phyloP scores from a whole-genome alignment of 2,113 vertebrate species.

The Aleadryas rufinucha region DNA sequence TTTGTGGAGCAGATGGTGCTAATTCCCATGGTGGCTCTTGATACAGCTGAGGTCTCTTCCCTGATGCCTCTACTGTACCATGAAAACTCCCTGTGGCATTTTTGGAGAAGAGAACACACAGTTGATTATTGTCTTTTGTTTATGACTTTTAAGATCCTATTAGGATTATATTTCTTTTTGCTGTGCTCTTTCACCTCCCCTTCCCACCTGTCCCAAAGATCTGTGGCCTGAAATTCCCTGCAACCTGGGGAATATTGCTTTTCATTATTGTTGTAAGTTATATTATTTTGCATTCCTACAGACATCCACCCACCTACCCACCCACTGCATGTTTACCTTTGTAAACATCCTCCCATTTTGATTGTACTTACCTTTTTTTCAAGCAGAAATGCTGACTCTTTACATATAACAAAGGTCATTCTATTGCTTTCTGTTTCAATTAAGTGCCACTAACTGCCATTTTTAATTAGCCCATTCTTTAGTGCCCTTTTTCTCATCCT shows the following conservation, averaged over 20 bases:
- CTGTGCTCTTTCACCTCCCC: background rate
- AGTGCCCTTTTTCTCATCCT: background rate
- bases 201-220: background rate
- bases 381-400: background rate
- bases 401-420: background rate
- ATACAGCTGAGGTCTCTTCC: slow-evolving; percentile 30
- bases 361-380: background rate
- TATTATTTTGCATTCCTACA: background rate
- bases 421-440: background rate
- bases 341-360: background rate
- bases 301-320: background rate
- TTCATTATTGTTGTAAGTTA: background rate
- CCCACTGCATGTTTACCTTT: background rate
- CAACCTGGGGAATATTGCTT: background rate
- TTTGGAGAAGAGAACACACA: slow-evolving; percentile 10
- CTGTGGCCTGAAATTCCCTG: background rate
- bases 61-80: slow-evolving; percentile 7
- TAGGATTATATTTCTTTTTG: slow-evolving; percentile 29
- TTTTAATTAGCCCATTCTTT: background rate
- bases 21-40: background rate
- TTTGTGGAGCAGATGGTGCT: slow-evolving; percentile 42
- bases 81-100: background rate
- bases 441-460: background rate
- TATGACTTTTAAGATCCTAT: slow-evolving; percentile 36
- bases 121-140: slow-evolving; percentile 34